These are phyloP conservation scores for Eudasyphora cyanicolor DNA, from an alignment of 2,888 invertebrate species.

Conservation along the genomic window DNA sequence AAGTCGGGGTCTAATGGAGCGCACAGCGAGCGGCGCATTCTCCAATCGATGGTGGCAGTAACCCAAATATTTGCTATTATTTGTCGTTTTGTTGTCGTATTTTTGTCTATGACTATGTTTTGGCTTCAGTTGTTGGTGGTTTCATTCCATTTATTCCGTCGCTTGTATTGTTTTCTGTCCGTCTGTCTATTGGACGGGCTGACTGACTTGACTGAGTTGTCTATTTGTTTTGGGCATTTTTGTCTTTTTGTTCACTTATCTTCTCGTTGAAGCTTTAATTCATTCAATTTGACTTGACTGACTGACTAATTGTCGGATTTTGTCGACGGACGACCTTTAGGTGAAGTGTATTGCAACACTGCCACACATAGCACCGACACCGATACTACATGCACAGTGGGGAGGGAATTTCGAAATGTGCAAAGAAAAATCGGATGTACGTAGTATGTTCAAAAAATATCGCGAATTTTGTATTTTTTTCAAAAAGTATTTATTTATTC, in stretches of 20 bases:
- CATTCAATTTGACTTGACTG: conserved; percentile 12
- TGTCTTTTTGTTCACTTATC: conserved; percentile 7
- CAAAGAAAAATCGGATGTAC: too few relatives aligned
- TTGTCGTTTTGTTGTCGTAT: conserved; percentile 27
- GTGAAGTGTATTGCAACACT: conserved; percentile 47
- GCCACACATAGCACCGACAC: neutral
- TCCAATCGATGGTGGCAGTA: conserved; percentile 29
- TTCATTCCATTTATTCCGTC: neutral
- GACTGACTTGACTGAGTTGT: too few relatives aligned
- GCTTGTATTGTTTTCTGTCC: conserved; percentile 26
- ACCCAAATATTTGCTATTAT: conserved; percentile 46
- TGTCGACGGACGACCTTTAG: conserved; percentile 53
- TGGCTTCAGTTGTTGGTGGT: neutral
- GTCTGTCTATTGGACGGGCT: too few relatives aligned
- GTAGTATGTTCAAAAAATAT: too few relatives aligned
- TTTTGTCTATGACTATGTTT: neutral
- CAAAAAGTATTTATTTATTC: too few relatives aligned
- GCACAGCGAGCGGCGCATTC: neutral
- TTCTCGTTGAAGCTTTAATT: neutral
- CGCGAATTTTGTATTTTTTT: too few relatives aligned
- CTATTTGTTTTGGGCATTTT: neutral
- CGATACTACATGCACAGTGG: neutral
- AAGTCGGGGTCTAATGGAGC: neutral
- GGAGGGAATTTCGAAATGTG: too few relatives aligned
- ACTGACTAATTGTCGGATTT: conserved; percentile 28